These are phyloP conservation scores for Crotophaga sulcirostris DNA, from an alignment of 2,113 vertebrate species.

Conservation along the genomic window DNA sequence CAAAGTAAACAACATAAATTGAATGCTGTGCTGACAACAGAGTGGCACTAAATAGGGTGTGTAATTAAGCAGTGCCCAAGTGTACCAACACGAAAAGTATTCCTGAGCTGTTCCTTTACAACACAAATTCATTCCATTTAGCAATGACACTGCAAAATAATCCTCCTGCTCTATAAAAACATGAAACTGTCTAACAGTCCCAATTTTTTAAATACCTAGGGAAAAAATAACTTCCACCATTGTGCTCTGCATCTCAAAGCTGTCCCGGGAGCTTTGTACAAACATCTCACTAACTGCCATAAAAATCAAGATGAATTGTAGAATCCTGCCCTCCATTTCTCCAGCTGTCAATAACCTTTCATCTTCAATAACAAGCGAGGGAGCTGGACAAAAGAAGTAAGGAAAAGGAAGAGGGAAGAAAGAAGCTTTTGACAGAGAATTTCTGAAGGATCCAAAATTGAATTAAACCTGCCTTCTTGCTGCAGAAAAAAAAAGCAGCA, in stretches of 20 bases:
- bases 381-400: not conserved
- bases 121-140: not conserved
- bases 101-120: not conserved
- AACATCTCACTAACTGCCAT: not conserved
- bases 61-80: not conserved
- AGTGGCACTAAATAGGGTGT: not conserved
- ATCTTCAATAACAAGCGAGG: not conserved
- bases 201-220: not conserved
- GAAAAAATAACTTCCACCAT: not conserved
- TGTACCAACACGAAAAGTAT: not conserved
- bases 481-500: slow-evolving; percentile 12
- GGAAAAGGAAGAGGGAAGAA: not conserved
- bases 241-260: not conserved
- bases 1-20: not conserved
- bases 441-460: not conserved
- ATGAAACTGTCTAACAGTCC: not conserved
- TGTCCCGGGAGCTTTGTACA: not conserved
- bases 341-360: slow-evolving; percentile 2
- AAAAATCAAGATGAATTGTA: slow-evolving; percentile 23
- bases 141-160: not conserved
- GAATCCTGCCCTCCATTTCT: slow-evolving; percentile 4
- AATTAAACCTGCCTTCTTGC: not conserved
- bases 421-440: not conserved
- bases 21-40: not conserved
- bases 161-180: not conserved